Percentiles rank a stretch among this genome's conserved stretches.
phyloP scores from a whole-genome alignment of 2,113 vertebrate genomes.

The Zosterops pallidus region DNA sequence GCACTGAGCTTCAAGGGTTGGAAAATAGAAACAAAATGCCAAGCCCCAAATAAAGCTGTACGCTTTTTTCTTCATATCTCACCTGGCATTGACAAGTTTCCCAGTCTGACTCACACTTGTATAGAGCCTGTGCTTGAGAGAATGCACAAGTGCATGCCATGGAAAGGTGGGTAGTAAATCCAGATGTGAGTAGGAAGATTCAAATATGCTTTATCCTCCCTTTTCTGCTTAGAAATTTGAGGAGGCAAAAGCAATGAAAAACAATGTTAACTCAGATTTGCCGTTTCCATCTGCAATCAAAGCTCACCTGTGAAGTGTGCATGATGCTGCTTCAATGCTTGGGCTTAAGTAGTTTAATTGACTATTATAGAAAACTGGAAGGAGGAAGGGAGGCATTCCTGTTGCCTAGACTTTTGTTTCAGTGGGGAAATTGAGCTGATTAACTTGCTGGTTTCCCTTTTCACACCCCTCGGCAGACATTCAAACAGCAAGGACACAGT shows the following conservation, averaged over 20 bases:
- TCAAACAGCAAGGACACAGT: background rate
- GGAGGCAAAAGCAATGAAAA: background rate
- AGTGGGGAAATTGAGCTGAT: background rate
- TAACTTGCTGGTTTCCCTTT: background rate
- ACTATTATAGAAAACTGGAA: background rate
- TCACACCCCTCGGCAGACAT: background rate
- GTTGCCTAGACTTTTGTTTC: background rate
- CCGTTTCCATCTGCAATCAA: background rate
- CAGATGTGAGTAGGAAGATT: background rate
- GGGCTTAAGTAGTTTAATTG: background rate
- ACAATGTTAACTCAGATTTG: background rate
- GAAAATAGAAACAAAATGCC: background rate
- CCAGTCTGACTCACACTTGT: background rate
- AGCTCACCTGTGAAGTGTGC: background rate
- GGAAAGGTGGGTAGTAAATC: background rate
- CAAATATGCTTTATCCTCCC: background rate
- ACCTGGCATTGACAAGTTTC: background rate
- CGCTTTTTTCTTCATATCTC: background rate
- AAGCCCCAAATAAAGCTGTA: background rate
- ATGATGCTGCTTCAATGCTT: background rate
- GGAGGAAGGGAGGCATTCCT: background rate
- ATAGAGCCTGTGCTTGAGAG: background rate
- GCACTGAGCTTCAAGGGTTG: background rate
- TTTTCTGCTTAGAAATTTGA: background rate
- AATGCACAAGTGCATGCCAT: background rate